Evolutionary conservation across 2,113 vertebrate genomes (phyloP).

Genomic region (Glaucomys volans): DNA sequence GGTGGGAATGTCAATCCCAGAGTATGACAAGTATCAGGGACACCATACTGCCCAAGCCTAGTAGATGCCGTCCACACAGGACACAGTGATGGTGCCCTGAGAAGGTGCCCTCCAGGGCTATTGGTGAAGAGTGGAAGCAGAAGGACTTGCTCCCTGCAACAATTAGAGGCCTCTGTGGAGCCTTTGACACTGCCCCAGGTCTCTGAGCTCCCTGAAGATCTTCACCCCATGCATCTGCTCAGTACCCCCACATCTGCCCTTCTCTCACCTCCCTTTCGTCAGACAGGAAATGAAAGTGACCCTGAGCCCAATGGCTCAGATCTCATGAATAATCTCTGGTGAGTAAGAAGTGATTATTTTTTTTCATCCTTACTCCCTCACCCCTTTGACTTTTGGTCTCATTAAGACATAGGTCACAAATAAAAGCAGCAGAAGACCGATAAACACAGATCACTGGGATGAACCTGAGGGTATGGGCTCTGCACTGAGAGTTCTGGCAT

Average conservation of each 20-base stretch:
- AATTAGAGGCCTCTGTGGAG: not conserved
- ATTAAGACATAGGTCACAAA: not conserved
- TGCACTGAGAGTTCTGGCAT: not conserved
- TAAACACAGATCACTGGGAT: accelerated
- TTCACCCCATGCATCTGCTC: too few relatives aligned
- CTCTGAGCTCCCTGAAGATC: not conserved
- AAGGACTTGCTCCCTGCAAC: not conserved
- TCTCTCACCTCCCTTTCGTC: not conserved
- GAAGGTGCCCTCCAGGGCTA: not conserved
- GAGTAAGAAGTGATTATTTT: not conserved
- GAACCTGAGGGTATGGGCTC: not conserved
- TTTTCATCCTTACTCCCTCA: not conserved
- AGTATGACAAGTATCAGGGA: accelerated
- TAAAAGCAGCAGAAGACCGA: not conserved
- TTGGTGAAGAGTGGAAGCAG: not conserved
- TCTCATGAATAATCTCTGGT: not conserved
- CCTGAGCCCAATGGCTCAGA: not conserved
- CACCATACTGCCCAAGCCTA: accelerated
- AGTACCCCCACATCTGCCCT: not conserved
- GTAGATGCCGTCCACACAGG: accelerated
- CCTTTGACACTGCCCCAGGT: accelerated
- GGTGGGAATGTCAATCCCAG: not conserved
- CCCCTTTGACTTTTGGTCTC: not conserved
- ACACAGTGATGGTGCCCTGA: not conserved
- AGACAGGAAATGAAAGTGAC: not conserved